A percentile compares a stretch with the other conserved stretches of the same genome.
Evolutionary conservation across 2,888 invertebrate genomes (phyloP).

Genomic region (Oxyteleia sp.): DNA sequence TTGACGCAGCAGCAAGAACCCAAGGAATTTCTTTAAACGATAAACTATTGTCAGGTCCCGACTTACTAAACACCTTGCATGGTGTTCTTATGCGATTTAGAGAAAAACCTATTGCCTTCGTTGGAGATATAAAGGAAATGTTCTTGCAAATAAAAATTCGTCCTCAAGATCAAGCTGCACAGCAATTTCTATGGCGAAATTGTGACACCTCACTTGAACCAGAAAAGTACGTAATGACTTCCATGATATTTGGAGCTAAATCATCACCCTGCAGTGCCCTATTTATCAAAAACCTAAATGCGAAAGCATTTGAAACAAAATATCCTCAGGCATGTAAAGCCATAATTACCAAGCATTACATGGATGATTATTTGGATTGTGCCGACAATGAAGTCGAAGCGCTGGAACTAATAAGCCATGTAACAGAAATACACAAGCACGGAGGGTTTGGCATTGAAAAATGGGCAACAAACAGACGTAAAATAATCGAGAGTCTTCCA

Average conservation of each 20-base stretch:
- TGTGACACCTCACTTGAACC: slow-evolving; percentile 15
- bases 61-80: slow-evolving; percentile 79
- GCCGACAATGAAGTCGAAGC: slow-evolving; percentile 70
- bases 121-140: slow-evolving; percentile 81
- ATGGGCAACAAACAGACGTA: slow-evolving; percentile 35
- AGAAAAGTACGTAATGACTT: slow-evolving; percentile 74
- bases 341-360: slow-evolving; percentile 76
- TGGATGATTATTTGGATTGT: slow-evolving; percentile 79
- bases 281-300: slow-evolving; percentile 65
- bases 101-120: slow-evolving; percentile 79
- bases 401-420: slow-evolving; percentile 44
- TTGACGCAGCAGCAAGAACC: slow-evolving; percentile 79
- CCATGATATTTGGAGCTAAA: slow-evolving; percentile 28
- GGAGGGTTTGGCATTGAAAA: slow-evolving; percentile 70
- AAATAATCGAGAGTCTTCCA: neutral
- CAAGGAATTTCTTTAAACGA: slow-evolving; percentile 75
- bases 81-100: slow-evolving; percentile 83
- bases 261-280: slow-evolving; percentile 57
- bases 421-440: slow-evolving; percentile 45
- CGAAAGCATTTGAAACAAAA: slow-evolving; percentile 45
- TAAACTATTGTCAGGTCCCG: slow-evolving; percentile 81
- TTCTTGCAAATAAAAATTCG: slow-evolving; percentile 78
- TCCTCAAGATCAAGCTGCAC: slow-evolving; percentile 70
- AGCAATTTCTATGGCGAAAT: slow-evolving; percentile 74
- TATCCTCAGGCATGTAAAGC: slow-evolving; percentile 74